Conservation (phyloP, 2,888 invertebrate species). For the Lasioglossum pauxillum region DNA sequence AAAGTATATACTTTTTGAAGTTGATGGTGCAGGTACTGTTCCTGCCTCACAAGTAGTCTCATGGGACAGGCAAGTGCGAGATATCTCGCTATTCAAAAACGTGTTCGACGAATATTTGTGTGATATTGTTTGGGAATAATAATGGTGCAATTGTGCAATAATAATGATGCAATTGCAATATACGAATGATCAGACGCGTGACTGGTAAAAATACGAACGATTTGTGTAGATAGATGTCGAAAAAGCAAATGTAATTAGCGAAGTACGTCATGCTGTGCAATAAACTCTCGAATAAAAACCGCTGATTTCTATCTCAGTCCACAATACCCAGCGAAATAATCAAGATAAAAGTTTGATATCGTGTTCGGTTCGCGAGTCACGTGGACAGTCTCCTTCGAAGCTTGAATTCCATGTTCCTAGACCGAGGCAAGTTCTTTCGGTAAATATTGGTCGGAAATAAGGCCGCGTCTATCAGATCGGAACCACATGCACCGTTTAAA, state of each 20-base stretch:
- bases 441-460: constrained; percentile 33
- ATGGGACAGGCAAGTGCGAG: no score
- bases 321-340: constrained; percentile 6
- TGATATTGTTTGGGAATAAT: not conserved
- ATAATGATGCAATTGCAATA: not conserved
- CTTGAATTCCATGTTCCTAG: constrained; percentile 29
- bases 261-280: not conserved
- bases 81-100: no score
- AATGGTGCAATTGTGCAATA: not conserved
- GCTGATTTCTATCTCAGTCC: not conserved
- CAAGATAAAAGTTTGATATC: constrained; percentile 18
- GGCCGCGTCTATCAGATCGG: constrained; percentile 36
- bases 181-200: not conserved
- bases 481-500: constrained; percentile 30
- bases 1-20: no score
- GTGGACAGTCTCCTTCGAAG: constrained; percentile 17
- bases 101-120: no score
- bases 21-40: no score
- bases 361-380: constrained; percentile 21
- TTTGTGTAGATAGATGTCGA: not conserved
- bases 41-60: no score
- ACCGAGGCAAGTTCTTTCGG: constrained; percentile 34
- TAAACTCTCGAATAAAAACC: not conserved
- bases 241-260: constrained; percentile 1
- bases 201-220: not conserved